phyloP scores from a whole-genome alignment of 2,113 vertebrate genomes.

The Girardinichthys multiradiatus region DNA sequence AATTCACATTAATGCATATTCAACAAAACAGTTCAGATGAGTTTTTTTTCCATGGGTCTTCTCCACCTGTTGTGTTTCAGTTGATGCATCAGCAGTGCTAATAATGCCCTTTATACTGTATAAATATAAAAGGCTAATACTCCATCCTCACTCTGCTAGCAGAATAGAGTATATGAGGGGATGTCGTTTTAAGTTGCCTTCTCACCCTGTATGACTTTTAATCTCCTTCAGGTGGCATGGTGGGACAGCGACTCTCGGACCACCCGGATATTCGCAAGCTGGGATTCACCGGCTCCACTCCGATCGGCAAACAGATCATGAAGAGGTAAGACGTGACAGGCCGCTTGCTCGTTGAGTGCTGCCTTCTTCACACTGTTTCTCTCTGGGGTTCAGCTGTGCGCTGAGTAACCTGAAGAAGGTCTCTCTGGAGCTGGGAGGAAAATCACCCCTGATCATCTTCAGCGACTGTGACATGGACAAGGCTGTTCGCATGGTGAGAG shows the following conservation, averaged over 20 bases:
- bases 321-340: slow-evolving; percentile 79
- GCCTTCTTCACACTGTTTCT: not conserved
- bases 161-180: no score
- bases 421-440: slow-evolving; percentile 90
- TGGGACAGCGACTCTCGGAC: slow-evolving; percentile 86
- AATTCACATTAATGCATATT: not conserved
- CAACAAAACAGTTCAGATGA: no score
- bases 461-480: slow-evolving; percentile 89
- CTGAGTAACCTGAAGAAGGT: slow-evolving; percentile 90
- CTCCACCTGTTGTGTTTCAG: no score
- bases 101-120: no score
- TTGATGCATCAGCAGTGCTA: no score
- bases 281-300: slow-evolving; percentile 89
- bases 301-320: slow-evolving; percentile 91
- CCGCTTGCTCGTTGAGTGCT: not conserved
- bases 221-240: slow-evolving; percentile 77
- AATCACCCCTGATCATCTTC: slow-evolving; percentile 91
- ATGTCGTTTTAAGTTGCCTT: no score
- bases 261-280: slow-evolving; percentile 89
- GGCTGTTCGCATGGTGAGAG: slow-evolving; percentile 88
- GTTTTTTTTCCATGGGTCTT: no score
- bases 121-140: no score
- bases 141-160: no score
- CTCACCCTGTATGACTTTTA: no score
- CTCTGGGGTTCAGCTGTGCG: slow-evolving; percentile 79